Base-by-base conservation (phyloP, 2,888 invertebrate species). In the Apantesis nais region DNA sequence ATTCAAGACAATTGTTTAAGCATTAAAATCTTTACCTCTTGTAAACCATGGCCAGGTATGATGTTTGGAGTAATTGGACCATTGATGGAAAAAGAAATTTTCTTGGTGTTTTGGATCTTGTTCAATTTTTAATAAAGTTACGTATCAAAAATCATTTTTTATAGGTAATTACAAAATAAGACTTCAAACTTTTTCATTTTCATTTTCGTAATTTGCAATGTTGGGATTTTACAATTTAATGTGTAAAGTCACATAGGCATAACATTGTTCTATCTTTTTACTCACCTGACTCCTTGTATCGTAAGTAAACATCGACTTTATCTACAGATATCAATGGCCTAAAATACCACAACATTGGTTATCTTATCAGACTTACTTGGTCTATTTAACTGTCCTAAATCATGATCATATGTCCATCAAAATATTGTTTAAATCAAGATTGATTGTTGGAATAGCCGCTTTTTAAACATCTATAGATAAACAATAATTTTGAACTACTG, bases 301-400 rank as follows among this genome's bases (percentile, higher is more conserved):
- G 67, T 61, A n/a, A 74, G 62, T 64, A 80, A 78, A 78, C 67
- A 78, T 62, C 48, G 31, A 34, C 37, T 63, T 68, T 83, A 76
- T 80, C 78, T 52, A 61, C 4, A 37, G 61, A 70, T 68, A 74
- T 69, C 9, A 71, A n/a, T 71, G 79, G 61, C 73, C 77, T 74
- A 71, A 74, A 72, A 73, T 68, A 66, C 69, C 72, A 55, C 73
- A 78, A 74, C 62, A 71, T 68, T 58, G 34, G 41, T 37, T 72
- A 80, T 83, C 81, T 81, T 61, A 81, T 83, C 80, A 70, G 58
- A 69, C 67, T 64, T 73, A 76, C 74, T 74, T 71, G 71, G 65
- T 71, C 70, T 72, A 72, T 58, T 68, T 72, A 52, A 41, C 29
- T 69, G 74, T 11, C 73, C 79, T 76, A 34, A 72, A 72, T 79